Evolutionary conservation across 2,888 invertebrate species (phyloP).

Genomic region (Drosophila mayaguana): DNA sequence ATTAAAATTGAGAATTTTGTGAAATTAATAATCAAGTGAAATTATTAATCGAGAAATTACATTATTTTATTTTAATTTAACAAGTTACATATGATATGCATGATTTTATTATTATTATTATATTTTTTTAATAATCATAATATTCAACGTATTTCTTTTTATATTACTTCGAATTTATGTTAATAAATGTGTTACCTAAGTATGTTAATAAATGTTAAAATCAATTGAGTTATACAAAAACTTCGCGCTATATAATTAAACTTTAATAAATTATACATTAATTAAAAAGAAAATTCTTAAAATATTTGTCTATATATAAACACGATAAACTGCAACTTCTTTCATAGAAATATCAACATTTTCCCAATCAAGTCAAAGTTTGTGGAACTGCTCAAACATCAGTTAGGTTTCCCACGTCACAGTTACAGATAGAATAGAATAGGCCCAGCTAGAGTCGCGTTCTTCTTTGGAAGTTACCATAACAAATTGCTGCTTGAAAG

Average conservation of each 20-base stretch:
- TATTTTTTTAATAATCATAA: neutral
- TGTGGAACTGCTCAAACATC: conserved; percentile 14
- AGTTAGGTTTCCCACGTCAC: conserved; percentile 55
- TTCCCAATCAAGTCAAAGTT: conserved; percentile 19
- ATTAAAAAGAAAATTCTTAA: neutral
- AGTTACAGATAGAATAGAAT: conserved; percentile 16
- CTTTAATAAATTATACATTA: neutral
- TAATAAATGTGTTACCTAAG: no score
- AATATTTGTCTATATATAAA: neutral
- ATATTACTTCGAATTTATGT: neutral
- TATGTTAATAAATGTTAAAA: no score
- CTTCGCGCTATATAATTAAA: no score
- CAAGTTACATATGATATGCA: no score
- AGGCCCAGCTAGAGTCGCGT: neutral
- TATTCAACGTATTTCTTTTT: neutral
- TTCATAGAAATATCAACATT: conserved; percentile 6
- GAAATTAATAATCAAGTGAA: no score
- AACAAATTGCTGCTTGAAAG: conserved; percentile 57
- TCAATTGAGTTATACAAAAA: no score
- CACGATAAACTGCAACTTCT: neutral
- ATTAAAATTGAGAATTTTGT: no score
- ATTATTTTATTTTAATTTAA: no score
- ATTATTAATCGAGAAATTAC: no score
- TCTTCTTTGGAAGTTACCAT: conserved; percentile 44
- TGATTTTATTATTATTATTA: no score